Base-by-base conservation (phyloP, 2,797 vertebrate species). In the Aulostomus chinensis region DNA sequence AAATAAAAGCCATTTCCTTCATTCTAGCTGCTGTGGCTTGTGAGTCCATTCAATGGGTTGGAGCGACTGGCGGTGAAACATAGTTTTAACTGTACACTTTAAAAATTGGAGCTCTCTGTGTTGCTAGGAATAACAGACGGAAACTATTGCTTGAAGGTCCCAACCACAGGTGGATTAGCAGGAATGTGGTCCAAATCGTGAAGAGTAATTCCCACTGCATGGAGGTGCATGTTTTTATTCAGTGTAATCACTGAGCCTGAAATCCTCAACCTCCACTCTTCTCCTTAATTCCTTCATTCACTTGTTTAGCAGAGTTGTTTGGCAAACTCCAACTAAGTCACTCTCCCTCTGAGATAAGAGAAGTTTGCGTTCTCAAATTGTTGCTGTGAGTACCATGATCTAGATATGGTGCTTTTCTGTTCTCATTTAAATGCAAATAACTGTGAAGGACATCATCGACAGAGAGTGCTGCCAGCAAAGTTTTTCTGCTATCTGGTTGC, bases 351-450 rank as follows among this genome's bases (percentile, higher is more conserved):
- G 10, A 60, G 47, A 78, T 66, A 43, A 62, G 68, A 64, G 82
- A 79, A 81, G 61, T 80, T 80, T 61, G 63, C 13, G 24, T 9
- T 49, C 47, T 35, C 30, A 12, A 66, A 54, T 51, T 69, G 65
- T 47, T 52, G 47, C 60, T 32, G 67, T 72, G n/a, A n/a, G n/a
- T n/a, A n/a, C n/a, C n/a, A n/a, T n/a, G 68, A 82, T 89, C 74
- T 78, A 78, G 84, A 89, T 87, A 69, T 53, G 62, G 68, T 65
- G 73, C 62, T 71, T 82, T 82, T 84, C 74, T 83, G 85, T 89
- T 87, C 89, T 87, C 83, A 90, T 91, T 88, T 91, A 92, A 90
- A 92, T 91, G 88, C 87, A 87, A 91, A 92, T 91, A 83, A 83
- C 75, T 73, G 58, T 73, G 68, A 81, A n/a, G 75, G 58, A 80